Conservation (phyloP, 2,113 vertebrate species). For the Poeciliopsis retropinna region DNA sequence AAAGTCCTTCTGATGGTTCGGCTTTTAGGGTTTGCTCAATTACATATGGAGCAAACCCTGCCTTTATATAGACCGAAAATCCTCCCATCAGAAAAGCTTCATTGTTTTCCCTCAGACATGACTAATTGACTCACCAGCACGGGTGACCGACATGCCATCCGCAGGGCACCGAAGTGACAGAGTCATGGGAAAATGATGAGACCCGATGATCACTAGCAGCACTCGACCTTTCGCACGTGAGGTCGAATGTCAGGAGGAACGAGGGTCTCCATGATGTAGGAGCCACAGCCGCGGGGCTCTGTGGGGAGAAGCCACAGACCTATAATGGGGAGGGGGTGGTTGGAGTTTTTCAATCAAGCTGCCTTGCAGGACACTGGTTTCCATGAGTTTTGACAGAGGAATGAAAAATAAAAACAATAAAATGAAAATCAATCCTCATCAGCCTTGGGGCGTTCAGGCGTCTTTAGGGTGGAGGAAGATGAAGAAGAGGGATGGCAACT, state of each 20-base stretch:
- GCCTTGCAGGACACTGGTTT: constrained; percentile 63
- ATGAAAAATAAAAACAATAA: constrained; percentile 78
- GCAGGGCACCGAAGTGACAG: constrained; percentile 78
- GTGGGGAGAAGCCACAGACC: constrained; percentile 47
- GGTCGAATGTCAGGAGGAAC: constrained; percentile 66
- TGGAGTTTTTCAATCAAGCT: constrained; percentile 74
- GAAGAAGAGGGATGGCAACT: constrained; percentile 44
- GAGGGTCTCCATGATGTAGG: constrained; percentile 48
- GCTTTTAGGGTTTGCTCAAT: no score
- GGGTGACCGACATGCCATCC: constrained; percentile 84
- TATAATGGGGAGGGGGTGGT: constrained; percentile 21
- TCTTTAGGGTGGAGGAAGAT: constrained; percentile 56
- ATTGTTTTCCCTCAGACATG: constrained; percentile 50
- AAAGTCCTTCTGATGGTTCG: no score
- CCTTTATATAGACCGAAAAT: constrained; percentile 26
- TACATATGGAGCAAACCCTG: no score
- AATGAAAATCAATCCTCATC: constrained; percentile 73
- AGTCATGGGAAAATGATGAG: constrained; percentile 84
- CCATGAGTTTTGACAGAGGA: constrained; percentile 42
- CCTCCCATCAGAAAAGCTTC: constrained; percentile 34
- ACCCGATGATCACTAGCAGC: constrained; percentile 78
- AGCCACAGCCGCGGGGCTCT: constrained; percentile 54
- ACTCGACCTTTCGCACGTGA: constrained; percentile 74
- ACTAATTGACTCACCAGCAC: constrained; percentile 93
- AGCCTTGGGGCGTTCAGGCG: constrained; percentile 56